Evolutionary conservation across 2,113 vertebrate species (phyloP).

Genomic region (Corydoras maculifer): DNA sequence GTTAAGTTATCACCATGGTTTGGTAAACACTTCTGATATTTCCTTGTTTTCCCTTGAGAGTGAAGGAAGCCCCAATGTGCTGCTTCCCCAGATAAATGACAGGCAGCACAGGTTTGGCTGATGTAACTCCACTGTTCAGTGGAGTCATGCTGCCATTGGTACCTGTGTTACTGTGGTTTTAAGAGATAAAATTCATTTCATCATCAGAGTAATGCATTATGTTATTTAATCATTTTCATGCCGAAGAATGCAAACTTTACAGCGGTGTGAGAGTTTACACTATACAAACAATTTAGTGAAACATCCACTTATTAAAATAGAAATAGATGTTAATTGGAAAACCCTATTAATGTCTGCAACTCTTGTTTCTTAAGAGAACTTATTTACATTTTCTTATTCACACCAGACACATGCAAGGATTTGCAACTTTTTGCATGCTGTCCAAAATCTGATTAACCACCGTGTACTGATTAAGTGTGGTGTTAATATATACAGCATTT

Average conservation of each 20-base stretch:
- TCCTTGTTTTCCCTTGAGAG: conserved; percentile 28
- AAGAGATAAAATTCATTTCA: conserved; percentile 29
- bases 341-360: too few species aligned
- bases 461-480: too few species aligned
- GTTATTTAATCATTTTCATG: too few species aligned
- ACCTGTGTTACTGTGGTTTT: conserved; percentile 49
- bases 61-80: conserved; percentile 14
- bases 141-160: conserved; percentile 48
- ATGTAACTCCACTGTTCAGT: conserved; percentile 42
- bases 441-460: too few species aligned
- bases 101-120: conserved; percentile 34
- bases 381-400: too few species aligned
- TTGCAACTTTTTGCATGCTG: too few species aligned
- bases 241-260: background rate
- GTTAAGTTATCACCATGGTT: conserved; percentile 30
- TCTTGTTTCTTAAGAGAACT: too few species aligned
- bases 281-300: conserved; percentile 5
- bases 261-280: background rate
- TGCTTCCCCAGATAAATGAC: conserved; percentile 24
- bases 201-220: too few species aligned
- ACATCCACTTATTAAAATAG: too few species aligned
- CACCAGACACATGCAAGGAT: too few species aligned
- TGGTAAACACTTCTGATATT: conserved; percentile 42
- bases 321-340: too few species aligned
- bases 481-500: too few species aligned